A percentile compares a stretch with the other conserved stretches of the same genome.
Evolutionary conservation across 2,888 invertebrate species (phyloP).

Genomic region (Ormyrus rosae): DNA sequence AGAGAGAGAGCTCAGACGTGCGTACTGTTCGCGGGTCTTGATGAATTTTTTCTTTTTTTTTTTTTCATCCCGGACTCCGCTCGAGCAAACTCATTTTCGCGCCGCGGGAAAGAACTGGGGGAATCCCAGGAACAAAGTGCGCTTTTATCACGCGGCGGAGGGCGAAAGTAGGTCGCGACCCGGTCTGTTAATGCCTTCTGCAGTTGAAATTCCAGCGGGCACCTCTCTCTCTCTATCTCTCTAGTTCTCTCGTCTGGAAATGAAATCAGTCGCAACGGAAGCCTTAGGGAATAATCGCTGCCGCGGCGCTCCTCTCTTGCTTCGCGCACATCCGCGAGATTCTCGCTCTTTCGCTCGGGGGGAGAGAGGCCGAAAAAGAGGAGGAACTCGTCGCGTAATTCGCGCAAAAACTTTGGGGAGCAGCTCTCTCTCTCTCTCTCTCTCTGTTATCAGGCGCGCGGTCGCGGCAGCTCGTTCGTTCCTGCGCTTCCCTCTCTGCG

Average conservation of each 20-base stretch:
- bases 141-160: background rate
- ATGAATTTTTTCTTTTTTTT: constrained; percentile 40
- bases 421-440: constrained; percentile 4
- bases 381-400: too few species aligned
- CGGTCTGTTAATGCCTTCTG: constrained; percentile 18
- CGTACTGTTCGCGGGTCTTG: background rate
- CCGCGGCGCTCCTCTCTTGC: background rate
- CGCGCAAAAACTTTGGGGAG: too few species aligned
- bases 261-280: constrained; percentile 53
- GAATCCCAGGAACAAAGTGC: background rate
- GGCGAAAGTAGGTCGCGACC: constrained; percentile 44
- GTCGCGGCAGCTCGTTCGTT: background rate
- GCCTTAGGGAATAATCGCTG: constrained; percentile 54
- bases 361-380: too few species aligned
- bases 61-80: background rate
- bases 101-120: background rate
- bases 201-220: constrained; percentile 15
- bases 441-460: background rate
- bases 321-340: too few species aligned
- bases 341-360: too few species aligned
- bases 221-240: constrained; percentile 11
- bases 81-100: constrained; percentile 36
- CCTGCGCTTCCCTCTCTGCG: too few species aligned
- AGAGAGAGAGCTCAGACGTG: too few species aligned
- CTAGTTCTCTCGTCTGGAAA: constrained; percentile 27